Percentiles rank a stretch among this genome's conserved stretches.
Conservation (phyloP, 2,888 invertebrate species). For the Microctonus aethiopoides region DNA sequence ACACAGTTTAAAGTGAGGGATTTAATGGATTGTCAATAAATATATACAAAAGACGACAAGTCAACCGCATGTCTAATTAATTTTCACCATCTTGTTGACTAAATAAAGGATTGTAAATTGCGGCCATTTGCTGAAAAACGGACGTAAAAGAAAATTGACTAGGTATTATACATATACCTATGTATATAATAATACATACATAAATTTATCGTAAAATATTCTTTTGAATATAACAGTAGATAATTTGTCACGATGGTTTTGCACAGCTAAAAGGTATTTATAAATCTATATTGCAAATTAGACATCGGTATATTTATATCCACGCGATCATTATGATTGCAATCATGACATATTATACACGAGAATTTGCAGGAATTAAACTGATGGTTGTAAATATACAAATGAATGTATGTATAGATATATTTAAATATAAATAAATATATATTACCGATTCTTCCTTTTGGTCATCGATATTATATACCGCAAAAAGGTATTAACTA, state of each 20-base stretch:
- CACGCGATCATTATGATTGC: slow-evolving; percentile 17
- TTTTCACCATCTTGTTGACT: slow-evolving; percentile 60
- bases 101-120: slow-evolving; percentile 63
- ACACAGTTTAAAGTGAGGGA: background rate
- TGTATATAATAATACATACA: too few species aligned
- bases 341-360: slow-evolving; percentile 5
- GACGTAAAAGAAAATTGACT: background rate
- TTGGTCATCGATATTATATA: background rate
- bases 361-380: slow-evolving; percentile 4
- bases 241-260: slow-evolving; percentile 53
- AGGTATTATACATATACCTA: too few species aligned
- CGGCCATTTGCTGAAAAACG: slow-evolving; percentile 11
- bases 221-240: slow-evolving; percentile 42
- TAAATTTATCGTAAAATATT: background rate
- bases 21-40: background rate
- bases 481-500: slow-evolving; percentile 1
- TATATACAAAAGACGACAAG: slow-evolving; percentile 29
- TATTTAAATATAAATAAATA: background rate
- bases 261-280: slow-evolving; percentile 17
- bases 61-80: slow-evolving; percentile 42
- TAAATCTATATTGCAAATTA: slow-evolving; percentile 15
- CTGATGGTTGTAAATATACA: background rate
- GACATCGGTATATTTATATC: background rate
- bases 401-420: too few species aligned
- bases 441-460: background rate